A percentile compares a stretch with the other conserved stretches of the same genome.
Conservation (phyloP, 2,797 vertebrate species). For the Lepus oiostolus region DNA sequence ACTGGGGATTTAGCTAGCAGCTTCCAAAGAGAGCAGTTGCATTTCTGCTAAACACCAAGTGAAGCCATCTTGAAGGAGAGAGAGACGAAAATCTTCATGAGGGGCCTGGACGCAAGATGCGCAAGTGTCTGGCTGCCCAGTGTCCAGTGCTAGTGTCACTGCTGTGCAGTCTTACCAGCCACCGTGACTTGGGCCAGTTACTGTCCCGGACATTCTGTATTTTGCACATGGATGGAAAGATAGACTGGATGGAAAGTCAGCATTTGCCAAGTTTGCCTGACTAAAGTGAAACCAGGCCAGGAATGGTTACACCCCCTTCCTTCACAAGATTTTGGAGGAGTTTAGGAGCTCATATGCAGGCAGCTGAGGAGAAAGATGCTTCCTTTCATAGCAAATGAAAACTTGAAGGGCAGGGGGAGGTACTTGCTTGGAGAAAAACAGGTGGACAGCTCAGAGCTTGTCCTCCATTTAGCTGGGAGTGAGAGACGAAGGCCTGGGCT, state of each 20-base stretch:
- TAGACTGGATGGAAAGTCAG: slow-evolving; percentile 44
- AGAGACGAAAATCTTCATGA: background rate
- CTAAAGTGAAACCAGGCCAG: slow-evolving; percentile 59
- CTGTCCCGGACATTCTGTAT: slow-evolving; percentile 63
- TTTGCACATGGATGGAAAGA: slow-evolving; percentile 55
- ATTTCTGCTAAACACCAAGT: background rate
- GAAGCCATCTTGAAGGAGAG: background rate
- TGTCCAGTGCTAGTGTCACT: background rate
- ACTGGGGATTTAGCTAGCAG: background rate
- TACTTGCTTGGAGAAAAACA: slow-evolving; percentile 48
- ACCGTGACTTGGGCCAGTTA: background rate
- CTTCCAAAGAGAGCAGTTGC: background rate
- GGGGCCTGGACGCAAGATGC: background rate
- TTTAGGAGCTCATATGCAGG: slow-evolving; percentile 53
- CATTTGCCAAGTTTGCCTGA: slow-evolving; percentile 13
- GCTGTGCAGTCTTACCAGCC: background rate
- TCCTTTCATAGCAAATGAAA: slow-evolving; percentile 59
- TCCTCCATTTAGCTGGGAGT: background rate
- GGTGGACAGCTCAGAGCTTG: background rate
- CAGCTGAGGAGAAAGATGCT: slow-evolving; percentile 24
- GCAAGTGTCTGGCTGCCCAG: background rate
- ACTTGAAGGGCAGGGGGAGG: slow-evolving; percentile 11
- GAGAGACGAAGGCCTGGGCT: background rate
- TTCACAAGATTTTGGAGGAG: slow-evolving; percentile 47
- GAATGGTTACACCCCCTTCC: slow-evolving; percentile 37